Conservation (phyloP, 2,797 vertebrate genomes). For the Orestias chungarensis region DNA sequence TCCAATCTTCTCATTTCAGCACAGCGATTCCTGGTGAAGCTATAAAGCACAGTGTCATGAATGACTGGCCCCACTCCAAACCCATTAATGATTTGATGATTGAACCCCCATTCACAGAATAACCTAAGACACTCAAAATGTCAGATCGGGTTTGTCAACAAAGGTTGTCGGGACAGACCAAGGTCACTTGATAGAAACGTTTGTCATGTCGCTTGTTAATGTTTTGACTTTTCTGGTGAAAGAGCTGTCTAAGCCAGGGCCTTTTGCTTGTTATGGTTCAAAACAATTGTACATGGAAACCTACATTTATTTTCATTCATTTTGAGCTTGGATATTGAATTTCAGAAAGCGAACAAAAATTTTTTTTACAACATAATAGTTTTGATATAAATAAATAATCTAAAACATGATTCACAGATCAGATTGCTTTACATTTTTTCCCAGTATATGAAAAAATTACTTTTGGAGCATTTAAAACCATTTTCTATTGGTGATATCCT, state of each 20-base stretch:
- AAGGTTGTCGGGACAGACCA: constrained; percentile 82
- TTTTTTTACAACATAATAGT: too few relatives aligned
- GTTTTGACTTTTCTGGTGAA: constrained; percentile 27
- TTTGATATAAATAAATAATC: too few relatives aligned
- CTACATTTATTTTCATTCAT: background rate
- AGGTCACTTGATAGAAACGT: constrained; percentile 84
- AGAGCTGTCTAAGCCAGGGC: background rate
- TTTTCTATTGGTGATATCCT: constrained; percentile 47
- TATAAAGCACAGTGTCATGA: constrained; percentile 90
- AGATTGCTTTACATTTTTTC: too few relatives aligned
- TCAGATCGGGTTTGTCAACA: constrained; percentile 90
- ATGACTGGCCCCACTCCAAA: constrained; percentile 84
- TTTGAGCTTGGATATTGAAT: constrained; percentile 24
- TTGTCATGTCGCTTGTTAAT: constrained; percentile 62
- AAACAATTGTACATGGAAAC: constrained; percentile 15
- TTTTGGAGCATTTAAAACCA: constrained; percentile 36
- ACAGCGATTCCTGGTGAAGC: constrained; percentile 88
- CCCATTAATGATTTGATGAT: constrained; percentile 79
- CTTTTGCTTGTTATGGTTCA: constrained; percentile 20
- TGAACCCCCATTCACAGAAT: constrained; percentile 88
- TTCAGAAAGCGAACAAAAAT: constrained; percentile 40
- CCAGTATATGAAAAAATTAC: constrained; percentile 38
- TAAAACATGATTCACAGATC: too few relatives aligned
- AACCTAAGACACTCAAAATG: constrained; percentile 93
- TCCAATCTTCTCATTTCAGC: constrained; percentile 90